Percentiles rank a stretch among this genome's conserved stretches.
Conservation (phyloP, 2,888 invertebrate genomes). For the Lasioglossum marginatum region DNA sequence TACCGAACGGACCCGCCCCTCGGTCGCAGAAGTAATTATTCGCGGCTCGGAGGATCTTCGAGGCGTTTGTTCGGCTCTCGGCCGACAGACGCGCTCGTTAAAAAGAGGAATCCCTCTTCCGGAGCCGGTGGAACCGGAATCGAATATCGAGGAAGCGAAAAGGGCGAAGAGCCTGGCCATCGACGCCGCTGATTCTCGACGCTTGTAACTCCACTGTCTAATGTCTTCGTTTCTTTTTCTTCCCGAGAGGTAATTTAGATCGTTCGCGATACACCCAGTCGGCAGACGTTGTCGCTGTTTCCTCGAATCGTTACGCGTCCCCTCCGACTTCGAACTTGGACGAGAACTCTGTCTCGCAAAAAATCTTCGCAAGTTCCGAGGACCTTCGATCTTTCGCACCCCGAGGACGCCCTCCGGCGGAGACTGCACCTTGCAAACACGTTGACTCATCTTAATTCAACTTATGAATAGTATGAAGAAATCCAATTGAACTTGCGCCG, state of each 20-base stretch:
- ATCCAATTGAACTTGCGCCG: conserved; percentile 9
- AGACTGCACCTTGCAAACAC: background rate
- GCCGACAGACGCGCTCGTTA: conserved; percentile 14
- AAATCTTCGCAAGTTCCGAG: background rate
- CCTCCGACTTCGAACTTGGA: background rate
- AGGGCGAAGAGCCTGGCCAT: background rate
- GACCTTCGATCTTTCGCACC: background rate
- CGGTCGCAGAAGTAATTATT: conserved; percentile 18
- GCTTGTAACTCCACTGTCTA: conserved; percentile 45
- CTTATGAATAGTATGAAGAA: conserved; percentile 4
- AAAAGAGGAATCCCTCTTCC: background rate
- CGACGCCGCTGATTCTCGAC: background rate
- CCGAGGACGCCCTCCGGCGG: background rate
- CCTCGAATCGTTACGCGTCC: background rate
- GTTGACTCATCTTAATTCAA: conserved; percentile 20
- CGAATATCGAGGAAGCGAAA: conserved; percentile 53
- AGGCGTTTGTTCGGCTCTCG: background rate
- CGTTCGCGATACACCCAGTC: background rate
- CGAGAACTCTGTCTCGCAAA: background rate
- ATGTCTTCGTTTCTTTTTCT: background rate
- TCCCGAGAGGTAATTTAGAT: conserved; percentile 35
- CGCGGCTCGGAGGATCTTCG: background rate
- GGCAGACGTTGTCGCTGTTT: background rate
- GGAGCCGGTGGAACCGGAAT: conserved; percentile 2
- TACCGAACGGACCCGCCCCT: background rate